Conservation (phyloP, 2,888 invertebrate species). For the Meloe dianella region DNA sequence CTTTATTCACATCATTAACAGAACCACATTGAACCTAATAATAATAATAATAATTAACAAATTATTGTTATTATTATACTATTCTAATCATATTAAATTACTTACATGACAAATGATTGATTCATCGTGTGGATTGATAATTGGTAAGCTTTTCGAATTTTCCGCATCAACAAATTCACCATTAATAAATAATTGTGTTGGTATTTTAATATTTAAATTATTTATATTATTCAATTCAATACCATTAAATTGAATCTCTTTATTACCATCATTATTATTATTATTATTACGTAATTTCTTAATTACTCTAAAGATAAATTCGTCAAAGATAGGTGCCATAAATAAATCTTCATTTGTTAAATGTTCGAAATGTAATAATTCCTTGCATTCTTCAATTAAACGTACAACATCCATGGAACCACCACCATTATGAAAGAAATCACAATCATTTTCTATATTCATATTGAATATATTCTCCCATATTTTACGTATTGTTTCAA, state of each 20-base stretch:
- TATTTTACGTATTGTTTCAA: slow-evolving; percentile 69
- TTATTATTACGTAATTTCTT: slow-evolving; percentile 63
- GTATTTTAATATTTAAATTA: slow-evolving; percentile 83
- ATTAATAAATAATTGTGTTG: slow-evolving; percentile 89
- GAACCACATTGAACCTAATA: slow-evolving; percentile 74
- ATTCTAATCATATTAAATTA: no score
- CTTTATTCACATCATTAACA: slow-evolving; percentile 81
- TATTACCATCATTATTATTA: slow-evolving; percentile 63
- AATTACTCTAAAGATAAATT: slow-evolving; percentile 76
- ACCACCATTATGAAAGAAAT: slow-evolving; percentile 95
- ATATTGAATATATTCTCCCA: slow-evolving; percentile 87
- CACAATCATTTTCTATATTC: slow-evolving; percentile 77
- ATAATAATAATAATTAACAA: no score
- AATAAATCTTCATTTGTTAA: slow-evolving; percentile 91
- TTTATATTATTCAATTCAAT: slow-evolving; percentile 80
- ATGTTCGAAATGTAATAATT: slow-evolving; percentile 74
- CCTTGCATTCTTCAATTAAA: slow-evolving; percentile 91
- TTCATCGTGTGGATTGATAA: slow-evolving; percentile 88
- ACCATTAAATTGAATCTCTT: slow-evolving; percentile 73
- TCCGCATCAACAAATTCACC: slow-evolving; percentile 87
- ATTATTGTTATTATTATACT: no score
- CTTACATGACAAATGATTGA: slow-evolving; percentile 73
- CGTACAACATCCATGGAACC: slow-evolving; percentile 97
- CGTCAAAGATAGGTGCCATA: slow-evolving; percentile 87
- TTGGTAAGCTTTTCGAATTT: slow-evolving; percentile 66